phyloP scores from a whole-genome alignment of 2,888 invertebrate genomes.

The Callinectes sapidus region DNA sequence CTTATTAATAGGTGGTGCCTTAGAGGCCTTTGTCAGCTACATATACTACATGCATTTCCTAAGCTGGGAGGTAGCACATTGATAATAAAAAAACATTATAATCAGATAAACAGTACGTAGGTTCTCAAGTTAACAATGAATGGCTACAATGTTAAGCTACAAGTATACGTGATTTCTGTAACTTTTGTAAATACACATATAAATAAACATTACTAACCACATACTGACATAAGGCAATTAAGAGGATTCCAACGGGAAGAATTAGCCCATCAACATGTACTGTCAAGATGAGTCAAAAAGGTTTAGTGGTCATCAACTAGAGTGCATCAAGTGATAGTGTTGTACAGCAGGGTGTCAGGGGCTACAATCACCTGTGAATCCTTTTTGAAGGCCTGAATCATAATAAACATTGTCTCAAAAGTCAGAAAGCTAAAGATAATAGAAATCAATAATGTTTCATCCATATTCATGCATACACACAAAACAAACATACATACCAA shows the following conservation, averaged over 20 bases:
- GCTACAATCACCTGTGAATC: conserved; percentile 58
- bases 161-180: neutral
- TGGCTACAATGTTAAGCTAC: neutral
- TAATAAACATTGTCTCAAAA: conserved; percentile 32
- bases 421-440: neutral
- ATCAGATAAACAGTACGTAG: neutral
- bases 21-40: neutral
- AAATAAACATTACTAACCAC: neutral
- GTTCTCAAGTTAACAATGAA: neutral
- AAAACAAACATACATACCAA: neutral
- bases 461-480: neutral
- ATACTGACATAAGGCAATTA: conserved; percentile 8
- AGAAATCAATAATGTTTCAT: neutral
- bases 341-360: neutral
- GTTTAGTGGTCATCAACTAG: conserved; percentile 38
- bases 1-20: neutral
- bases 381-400: conserved; percentile 56
- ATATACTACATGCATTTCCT: neutral
- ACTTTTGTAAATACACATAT: neutral
- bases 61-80: neutral
- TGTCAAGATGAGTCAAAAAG: neutral
- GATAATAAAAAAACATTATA: neutral
- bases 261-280: conserved; percentile 5
- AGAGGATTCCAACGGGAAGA: neutral
- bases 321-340: conserved; percentile 38